Base-by-base conservation (phyloP, 2,888 invertebrate genomes). In the Dicyrtomina minuta region DNA sequence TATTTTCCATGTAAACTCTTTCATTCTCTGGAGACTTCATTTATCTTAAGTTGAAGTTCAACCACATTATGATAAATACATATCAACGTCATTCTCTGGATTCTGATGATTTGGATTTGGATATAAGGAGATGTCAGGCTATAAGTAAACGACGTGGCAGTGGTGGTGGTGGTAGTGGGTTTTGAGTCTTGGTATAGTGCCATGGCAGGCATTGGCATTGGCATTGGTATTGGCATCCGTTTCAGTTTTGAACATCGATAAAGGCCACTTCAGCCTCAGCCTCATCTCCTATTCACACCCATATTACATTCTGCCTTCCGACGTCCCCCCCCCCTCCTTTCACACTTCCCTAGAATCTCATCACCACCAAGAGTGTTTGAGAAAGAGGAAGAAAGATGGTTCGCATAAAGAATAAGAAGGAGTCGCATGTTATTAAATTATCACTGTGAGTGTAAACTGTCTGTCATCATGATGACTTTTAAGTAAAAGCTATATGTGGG, bases 11-110 rank as follows among this genome's bases (percentile, higher is more conserved):
- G 33, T 33, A 33, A 33, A 24, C 53, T 53, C 24, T 56, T 33
- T 58, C 17, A 41, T 33, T 41, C 58, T 20, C 58, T 41, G 2
- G 58, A 41, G 58, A 58, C 58, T 58, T 58, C 17, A 58, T 58
- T 58, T 58, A 58, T 58, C 58, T 58, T 58, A 17, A 56, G n/a
- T 27, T 27, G 26, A 33, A 56, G n/a, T 27, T 27, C n/a, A 33
- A 56, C 27, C 26, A 56, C 56, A n/a, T 27, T 24, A 49, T 4
- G 49, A 17, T 20, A 51, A 51, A 51, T 51, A 22, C 17, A 51
- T 27, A 58, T 58, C 58, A 58, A 41, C 39, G 39, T 58, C 58
- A 58, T 58, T 20, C 58, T 39, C 39, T 58, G 33, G 33, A 33
- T 33, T 33, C 33, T 39, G 58, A 58, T 58, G 17, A 58, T 41